phyloP scores from a whole-genome alignment of 1,140 invertebrate species.

The Drosophila orosa region DNA sequence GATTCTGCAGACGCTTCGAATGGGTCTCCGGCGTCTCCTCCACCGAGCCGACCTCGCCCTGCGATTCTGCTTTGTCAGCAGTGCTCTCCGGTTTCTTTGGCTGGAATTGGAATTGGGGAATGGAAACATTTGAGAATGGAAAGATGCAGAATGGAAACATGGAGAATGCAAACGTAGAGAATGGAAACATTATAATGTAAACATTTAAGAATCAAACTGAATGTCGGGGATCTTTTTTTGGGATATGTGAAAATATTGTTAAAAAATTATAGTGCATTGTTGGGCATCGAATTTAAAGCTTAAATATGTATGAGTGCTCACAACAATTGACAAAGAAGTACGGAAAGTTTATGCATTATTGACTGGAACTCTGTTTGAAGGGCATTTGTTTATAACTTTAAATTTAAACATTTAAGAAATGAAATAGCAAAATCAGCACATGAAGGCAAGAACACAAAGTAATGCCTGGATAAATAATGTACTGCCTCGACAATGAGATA shows the following conservation, averaged over 20 bases:
- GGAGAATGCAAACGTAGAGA: too few relatives aligned
- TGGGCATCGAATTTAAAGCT: background rate
- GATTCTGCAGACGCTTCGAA: constrained; percentile 87
- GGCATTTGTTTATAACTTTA: background rate
- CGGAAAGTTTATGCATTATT: background rate
- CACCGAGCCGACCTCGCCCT: constrained; percentile 44
- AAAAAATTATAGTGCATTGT: background rate
- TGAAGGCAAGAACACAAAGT: background rate
- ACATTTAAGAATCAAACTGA: too few relatives aligned
- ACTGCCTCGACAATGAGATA: background rate
- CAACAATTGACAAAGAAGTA: too few relatives aligned
- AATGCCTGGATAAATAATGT: too few relatives aligned
- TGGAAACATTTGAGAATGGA: constrained; percentile 19
- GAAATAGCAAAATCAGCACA: background rate
- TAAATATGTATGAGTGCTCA: too few relatives aligned
- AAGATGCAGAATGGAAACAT: too few relatives aligned
- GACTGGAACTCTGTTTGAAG: background rate
- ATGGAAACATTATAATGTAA: too few relatives aligned
- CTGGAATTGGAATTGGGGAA: constrained; percentile 20
- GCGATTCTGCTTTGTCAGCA: constrained; percentile 53
- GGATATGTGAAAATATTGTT: too few relatives aligned
- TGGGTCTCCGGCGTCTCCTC: constrained; percentile 85
- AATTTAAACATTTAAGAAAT: background rate
- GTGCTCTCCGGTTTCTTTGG: constrained; percentile 66
- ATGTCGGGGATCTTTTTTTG: too few relatives aligned